Conservation (phyloP, 2,113 vertebrate genomes). For the Todiramphus chloris region DNA sequence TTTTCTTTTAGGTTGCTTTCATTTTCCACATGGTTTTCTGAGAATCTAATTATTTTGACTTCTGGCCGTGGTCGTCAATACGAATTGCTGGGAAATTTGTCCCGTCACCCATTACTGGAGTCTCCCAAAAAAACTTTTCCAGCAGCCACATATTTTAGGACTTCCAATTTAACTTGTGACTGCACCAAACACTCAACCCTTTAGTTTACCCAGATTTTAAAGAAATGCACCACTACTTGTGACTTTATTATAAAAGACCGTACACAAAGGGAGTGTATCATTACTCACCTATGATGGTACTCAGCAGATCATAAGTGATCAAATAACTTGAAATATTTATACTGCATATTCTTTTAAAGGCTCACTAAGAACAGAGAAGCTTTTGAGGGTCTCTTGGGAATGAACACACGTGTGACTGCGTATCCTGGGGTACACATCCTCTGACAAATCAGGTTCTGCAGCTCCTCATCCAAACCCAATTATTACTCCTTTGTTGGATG, state of each 20-base stretch:
- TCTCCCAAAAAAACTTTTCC: background rate
- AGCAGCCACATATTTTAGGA: background rate
- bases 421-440: background rate
- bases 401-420: accelerated
- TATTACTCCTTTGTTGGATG: background rate
- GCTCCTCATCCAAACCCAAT: background rate
- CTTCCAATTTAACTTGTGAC: background rate
- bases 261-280: background rate
- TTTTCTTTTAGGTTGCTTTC: background rate
- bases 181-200: background rate
- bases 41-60: background rate
- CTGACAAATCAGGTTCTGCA: background rate
- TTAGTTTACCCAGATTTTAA: background rate
- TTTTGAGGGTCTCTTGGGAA: background rate
- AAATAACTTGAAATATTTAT: background rate
- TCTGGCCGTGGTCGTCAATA: background rate
- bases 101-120: background rate
- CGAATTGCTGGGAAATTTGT: background rate
- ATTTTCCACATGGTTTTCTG: background rate
- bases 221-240: background rate
- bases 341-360: background rate
- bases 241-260: background rate
- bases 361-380: background rate
- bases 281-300: background rate
- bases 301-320: background rate